A percentile compares a stretch with the other conserved stretches of the same genome.
Evolutionary conservation across 2,888 invertebrate genomes (phyloP).

Genomic region (Muschampia plurimacula): DNA sequence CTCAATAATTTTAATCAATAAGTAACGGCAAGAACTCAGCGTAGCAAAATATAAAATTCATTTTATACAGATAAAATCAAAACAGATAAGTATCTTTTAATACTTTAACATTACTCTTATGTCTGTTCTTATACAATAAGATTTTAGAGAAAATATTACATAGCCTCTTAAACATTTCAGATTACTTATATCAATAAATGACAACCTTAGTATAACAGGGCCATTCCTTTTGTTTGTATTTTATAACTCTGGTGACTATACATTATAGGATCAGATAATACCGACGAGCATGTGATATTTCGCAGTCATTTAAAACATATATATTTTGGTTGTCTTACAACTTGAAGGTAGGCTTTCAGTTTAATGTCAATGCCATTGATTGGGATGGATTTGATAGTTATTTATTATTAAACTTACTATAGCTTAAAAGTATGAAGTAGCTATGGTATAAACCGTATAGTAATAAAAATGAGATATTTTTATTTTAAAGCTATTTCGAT

Average conservation of each 20-base stretch:
- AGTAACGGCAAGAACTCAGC: background rate
- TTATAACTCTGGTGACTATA: background rate
- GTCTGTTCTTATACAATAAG: conserved; percentile 25
- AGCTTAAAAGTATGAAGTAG: no score
- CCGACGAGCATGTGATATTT: conserved; percentile 12
- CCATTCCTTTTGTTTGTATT: conserved; percentile 16
- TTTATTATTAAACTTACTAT: no score
- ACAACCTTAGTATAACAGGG: conserved; percentile 13
- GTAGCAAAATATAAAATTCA: conserved; percentile 11
- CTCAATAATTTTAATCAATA: background rate
- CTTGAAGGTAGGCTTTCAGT: conserved; percentile 7
- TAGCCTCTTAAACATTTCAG: conserved; percentile 25
- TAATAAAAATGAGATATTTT: no score
- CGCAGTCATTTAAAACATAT: conserved; percentile 16
- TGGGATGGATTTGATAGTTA: background rate
- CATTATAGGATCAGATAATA: conserved; percentile 21
- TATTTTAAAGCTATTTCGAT: no score
- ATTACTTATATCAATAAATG: conserved; percentile 24
- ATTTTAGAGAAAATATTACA: conserved; percentile 30
- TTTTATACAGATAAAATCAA: conserved; percentile 27
- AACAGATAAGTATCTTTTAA: conserved; percentile 27
- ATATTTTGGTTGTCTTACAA: background rate
- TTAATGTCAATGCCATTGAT: conserved; percentile 23
- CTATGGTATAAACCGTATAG: no score
- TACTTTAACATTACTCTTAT: conserved; percentile 27